Evolutionary conservation across 2,888 invertebrate species (phyloP).

Genomic region (Lasioglossum figueresi): DNA sequence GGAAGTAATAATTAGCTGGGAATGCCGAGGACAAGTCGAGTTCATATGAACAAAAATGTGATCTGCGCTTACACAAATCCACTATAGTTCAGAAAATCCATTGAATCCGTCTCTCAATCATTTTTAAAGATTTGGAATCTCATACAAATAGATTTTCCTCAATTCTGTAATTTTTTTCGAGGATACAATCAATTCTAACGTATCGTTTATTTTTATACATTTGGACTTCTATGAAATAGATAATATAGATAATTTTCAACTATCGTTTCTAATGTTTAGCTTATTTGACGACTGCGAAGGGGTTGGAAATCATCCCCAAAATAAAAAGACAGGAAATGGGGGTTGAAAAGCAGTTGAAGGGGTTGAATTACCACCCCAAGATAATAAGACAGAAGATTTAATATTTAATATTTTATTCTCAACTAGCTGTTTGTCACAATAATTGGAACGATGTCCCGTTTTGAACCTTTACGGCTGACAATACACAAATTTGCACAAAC

Average conservation of each 20-base stretch:
- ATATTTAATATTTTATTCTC: not conserved
- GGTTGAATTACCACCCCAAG: too few relatives aligned
- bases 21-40: not conserved
- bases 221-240: too few relatives aligned
- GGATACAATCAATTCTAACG: not conserved
- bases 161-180: not conserved
- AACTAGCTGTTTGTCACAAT: not conserved
- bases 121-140: not conserved
- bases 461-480: not conserved
- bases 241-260: too few relatives aligned
- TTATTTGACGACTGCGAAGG: not conserved
- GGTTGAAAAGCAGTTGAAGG: too few relatives aligned
- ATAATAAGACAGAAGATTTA: too few relatives aligned
- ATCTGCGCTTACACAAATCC: not conserved
- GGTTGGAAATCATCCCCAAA: too few relatives aligned
- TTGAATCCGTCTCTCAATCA: too few relatives aligned
- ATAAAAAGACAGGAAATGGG: too few relatives aligned
- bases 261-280: not conserved
- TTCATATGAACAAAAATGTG: not conserved
- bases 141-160: not conserved
- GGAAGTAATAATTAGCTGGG: conserved; percentile 11
- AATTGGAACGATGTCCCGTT: not conserved
- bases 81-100: not conserved
- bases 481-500: not conserved
- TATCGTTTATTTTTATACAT: too few relatives aligned